Base-by-base conservation (phyloP, 2,113 vertebrate species). In the Lepus europaeus region DNA sequence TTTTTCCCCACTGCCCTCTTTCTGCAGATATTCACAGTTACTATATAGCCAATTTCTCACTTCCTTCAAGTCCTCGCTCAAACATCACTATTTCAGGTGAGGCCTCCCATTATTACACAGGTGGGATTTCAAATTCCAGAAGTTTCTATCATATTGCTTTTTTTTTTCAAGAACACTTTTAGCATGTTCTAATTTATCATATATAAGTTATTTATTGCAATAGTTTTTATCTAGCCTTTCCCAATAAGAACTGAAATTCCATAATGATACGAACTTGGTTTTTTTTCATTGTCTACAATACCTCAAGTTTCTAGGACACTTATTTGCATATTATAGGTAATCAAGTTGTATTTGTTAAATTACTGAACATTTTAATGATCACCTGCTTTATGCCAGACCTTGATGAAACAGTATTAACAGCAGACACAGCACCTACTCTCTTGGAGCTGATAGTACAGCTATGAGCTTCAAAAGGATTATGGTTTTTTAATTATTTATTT, bases 271-370 rank as follows among this genome's bases (percentile, higher is more conserved):
- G n/a, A 17, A 53, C 2, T 59, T 8, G 45, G 39, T 45, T 85
- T 23, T 51, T 51, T 87, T 89, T 89, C 17, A 53, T 86, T 72
- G 36, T 73, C 56, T 82, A 3, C 25, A 27, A 73, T 51, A 64
- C 1, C 1, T 56, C 33, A 86, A 61, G 12, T 87, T 73, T 94
- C 25, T 77, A 78, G 93, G 89, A 76, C 31, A 89, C 66, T 63
- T 73, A 3, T 36, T 78, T 33, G 39, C 2, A 61, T 9, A 17
- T 29, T 73, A 17, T 61, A 14, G 5, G 20, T 27, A 81, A 63
- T n/a, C 73, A 68, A 22, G 5, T 87, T 87, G 63, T 63, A 88
- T 25, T 78, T 82, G 49, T 69, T 73, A 95, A 86, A 69, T 66
- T 25, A 64, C 19, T 84, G 45, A 95, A 49, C 27, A 79, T n/a